Evolutionary conservation across 2,888 invertebrate genomes (phyloP).

Genomic region (Leucophora obtusa): DNA sequence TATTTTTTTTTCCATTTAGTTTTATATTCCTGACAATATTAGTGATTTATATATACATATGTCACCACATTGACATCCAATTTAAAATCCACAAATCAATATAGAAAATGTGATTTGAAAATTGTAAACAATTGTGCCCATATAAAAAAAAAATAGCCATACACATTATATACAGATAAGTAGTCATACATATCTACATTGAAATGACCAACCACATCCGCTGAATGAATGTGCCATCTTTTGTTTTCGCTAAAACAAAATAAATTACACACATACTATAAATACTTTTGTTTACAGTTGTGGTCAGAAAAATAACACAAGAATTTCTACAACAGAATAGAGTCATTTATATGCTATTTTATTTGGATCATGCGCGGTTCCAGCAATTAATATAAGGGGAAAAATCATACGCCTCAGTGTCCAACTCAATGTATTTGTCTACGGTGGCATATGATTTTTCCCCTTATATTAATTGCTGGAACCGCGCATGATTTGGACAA

Average conservation of each 20-base stretch:
- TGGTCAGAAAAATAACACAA: constrained; percentile 6
- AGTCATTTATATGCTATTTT: no score
- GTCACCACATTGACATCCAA: constrained; percentile 45
- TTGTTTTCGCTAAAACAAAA: constrained; percentile 47
- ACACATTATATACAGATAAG: neutral
- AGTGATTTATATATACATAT: neutral
- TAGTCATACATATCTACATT: constrained; percentile 1
- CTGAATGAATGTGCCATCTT: constrained; percentile 43
- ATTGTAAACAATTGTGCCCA: constrained; percentile 46
- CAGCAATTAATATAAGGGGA: no score
- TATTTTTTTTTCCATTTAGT: no score
- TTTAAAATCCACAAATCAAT: constrained; percentile 54
- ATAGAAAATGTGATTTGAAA: constrained; percentile 49
- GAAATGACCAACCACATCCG: constrained; percentile 58
- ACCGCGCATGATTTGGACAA: no score
- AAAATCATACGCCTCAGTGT: no score
- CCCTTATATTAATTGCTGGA: no score
- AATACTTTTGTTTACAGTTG: neutral
- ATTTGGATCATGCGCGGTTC: no score
- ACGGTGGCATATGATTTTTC: no score
- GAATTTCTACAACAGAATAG: no score
- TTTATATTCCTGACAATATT: neutral
- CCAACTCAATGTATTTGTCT: no score
- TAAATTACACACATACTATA: constrained; percentile 3
- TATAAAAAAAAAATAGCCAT: no score